These are phyloP conservation scores for Coremacera marginata DNA, from an alignment of 2,888 invertebrate genomes.

Conservation along the genomic window DNA sequence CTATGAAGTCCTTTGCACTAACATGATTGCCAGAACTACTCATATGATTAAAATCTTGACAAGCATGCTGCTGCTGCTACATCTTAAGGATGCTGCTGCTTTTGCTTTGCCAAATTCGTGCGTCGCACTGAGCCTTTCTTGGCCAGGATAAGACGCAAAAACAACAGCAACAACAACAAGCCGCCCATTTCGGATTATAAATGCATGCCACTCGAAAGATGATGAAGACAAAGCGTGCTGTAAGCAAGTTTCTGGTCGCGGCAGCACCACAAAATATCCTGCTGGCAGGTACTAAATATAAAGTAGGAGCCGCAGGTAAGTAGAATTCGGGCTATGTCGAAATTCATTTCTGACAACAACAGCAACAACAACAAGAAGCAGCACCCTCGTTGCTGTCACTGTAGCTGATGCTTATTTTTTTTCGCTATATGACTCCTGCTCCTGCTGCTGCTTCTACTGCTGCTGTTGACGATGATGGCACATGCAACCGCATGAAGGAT, in stretches of 20 bases:
- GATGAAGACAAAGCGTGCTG: neutral
- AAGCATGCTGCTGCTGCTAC: neutral
- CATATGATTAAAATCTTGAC: neutral
- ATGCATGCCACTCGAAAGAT: constrained; percentile 20
- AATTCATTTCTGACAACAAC: constrained; percentile 23
- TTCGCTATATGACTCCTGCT: neutral
- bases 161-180: constrained; percentile 6
- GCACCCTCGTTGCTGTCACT: neutral
- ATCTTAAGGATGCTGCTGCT: too few species aligned
- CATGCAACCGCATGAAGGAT: constrained; percentile 35
- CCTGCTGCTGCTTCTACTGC: neutral
- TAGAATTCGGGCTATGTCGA: constrained; percentile 2
- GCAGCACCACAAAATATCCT: constrained; percentile 21
- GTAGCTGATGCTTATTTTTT: constrained; percentile 7
- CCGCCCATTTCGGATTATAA: constrained; percentile 20
- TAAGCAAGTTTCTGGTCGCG: neutral
- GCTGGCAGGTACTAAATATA: constrained; percentile 24
- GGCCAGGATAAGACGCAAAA: neutral
- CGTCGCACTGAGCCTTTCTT: neutral
- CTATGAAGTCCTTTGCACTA: neutral
- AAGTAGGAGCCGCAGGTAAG: constrained; percentile 24
- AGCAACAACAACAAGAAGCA: neutral
- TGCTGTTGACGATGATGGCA: neutral
- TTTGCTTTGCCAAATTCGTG: neutral
- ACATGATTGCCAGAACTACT: neutral